Evolutionary conservation across 2,888 invertebrate species (phyloP).

Genomic region (Lepidochrysops patricia): DNA sequence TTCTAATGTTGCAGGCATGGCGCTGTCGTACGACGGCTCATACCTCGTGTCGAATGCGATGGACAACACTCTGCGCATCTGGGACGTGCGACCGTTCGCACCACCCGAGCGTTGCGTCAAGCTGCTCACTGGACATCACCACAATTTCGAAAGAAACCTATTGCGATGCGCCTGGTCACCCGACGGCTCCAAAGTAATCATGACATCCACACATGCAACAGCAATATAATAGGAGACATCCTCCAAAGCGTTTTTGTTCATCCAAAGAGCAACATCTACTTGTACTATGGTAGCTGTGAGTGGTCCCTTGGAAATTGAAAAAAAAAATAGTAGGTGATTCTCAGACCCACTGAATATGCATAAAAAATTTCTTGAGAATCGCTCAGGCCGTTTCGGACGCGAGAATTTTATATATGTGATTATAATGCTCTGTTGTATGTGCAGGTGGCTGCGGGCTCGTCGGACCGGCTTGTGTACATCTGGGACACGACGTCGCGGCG

Average conservation of each 20-base stretch:
- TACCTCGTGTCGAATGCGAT: slow-evolving; percentile 96
- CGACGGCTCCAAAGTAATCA: slow-evolving; percentile 89
- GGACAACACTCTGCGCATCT: slow-evolving; percentile 96
- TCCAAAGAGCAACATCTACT: too few species aligned
- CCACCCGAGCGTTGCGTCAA: slow-evolving; percentile 95
- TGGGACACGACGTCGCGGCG: slow-evolving; percentile 97
- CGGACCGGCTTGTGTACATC: slow-evolving; percentile 95
- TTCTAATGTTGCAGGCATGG: slow-evolving; percentile 67
- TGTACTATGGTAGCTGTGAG: too few species aligned
- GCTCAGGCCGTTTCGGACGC: too few species aligned
- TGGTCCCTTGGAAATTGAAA: too few species aligned
- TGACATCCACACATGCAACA: too few species aligned
- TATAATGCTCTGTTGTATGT: too few species aligned
- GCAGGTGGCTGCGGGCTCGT: slow-evolving; percentile 87
- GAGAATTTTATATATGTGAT: too few species aligned
- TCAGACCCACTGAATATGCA: too few species aligned
- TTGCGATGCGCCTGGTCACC: slow-evolving; percentile 94
- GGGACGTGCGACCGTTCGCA: slow-evolving; percentile 97
- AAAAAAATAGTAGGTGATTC: too few species aligned
- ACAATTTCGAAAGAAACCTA: slow-evolving; percentile 98
- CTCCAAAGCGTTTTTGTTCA: too few species aligned
- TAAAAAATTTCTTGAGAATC: too few species aligned
- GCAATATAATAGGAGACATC: too few species aligned
- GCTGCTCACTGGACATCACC: slow-evolving; percentile 93
- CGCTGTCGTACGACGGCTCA: slow-evolving; percentile 88